Percentiles rank a stretch among this genome's conserved stretches.
Evolutionary conservation across 1,140 invertebrate species (phyloP).

Genomic region (Trigoniulus corallinus): DNA sequence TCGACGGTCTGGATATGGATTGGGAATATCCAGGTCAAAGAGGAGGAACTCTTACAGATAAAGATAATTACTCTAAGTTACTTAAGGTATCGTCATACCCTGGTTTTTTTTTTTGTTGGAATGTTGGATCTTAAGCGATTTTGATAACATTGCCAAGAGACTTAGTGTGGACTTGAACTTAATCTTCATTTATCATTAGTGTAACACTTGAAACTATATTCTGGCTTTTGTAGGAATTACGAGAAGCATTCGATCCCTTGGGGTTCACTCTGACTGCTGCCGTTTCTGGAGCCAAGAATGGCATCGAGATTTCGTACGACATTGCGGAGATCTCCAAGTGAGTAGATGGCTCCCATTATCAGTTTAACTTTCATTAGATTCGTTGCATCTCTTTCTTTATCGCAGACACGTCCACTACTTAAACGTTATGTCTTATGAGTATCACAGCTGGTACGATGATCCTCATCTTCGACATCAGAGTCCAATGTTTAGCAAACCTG

Average conservation of each 20-base stretch:
- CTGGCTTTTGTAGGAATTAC: conserved; percentile 16
- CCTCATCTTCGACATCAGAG: not conserved
- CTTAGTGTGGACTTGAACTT: no score
- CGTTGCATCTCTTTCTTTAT: not conserved
- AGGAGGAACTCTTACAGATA: conserved; percentile 14
- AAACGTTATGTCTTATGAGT: not conserved
- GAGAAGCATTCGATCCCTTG: conserved; percentile 18
- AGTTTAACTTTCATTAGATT: not conserved
- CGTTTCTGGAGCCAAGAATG: conserved; percentile 22
- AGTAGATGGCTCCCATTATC: conserved; percentile 1
- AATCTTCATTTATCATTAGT: no score
- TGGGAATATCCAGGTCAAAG: conserved; percentile 35
- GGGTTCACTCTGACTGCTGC: conserved; percentile 18
- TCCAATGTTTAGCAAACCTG: not conserved
- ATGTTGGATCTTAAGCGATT: no score
- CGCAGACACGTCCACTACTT: not conserved
- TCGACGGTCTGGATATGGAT: conserved; percentile 44
- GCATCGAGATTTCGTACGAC: conserved; percentile 17
- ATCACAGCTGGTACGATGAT: conserved; percentile 1
- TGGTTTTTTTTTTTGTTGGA: no score
- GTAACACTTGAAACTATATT: no score
- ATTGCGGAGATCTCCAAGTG: conserved; percentile 16
- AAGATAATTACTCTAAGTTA: conserved; percentile 22
- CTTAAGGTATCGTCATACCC: conserved; percentile 26
- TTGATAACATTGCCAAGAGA: no score